Conservation (phyloP, 2,797 vertebrate species). For the Crax fasciolata region DNA sequence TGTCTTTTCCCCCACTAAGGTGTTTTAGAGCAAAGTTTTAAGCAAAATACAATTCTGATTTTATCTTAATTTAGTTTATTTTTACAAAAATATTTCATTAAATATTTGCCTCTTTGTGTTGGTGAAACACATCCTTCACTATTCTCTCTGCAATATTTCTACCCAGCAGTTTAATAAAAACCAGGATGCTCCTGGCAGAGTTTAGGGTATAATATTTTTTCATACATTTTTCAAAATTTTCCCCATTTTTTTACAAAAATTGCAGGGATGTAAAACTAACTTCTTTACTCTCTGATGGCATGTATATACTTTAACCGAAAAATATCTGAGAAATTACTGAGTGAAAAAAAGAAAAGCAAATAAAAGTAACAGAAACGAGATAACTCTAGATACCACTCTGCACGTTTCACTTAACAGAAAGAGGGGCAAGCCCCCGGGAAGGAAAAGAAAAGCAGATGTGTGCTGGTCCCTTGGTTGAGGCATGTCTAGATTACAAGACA, state of each 20-base stretch:
- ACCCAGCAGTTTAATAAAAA: background rate
- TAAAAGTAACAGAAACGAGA: background rate
- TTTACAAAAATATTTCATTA: background rate
- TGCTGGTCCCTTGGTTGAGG: background rate
- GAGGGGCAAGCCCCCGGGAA: background rate
- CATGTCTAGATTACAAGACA: background rate
- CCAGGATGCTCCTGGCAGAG: background rate
- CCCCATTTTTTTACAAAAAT: background rate
- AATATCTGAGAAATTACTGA: background rate
- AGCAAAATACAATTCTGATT: background rate
- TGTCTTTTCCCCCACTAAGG: accelerated
- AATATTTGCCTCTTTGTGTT: background rate
- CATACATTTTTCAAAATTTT: background rate
- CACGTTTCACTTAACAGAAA: background rate
- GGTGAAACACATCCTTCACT: background rate
- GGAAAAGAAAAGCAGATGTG: background rate
- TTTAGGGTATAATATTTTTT: background rate
- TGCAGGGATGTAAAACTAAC: background rate
- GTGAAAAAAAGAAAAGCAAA: background rate
- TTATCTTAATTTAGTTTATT: background rate
- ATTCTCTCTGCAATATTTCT: background rate
- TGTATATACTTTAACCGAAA: background rate
- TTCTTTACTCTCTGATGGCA: background rate
- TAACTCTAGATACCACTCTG: background rate
- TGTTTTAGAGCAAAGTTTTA: background rate